Evolutionary conservation across 2,113 vertebrate genomes (phyloP), one percentile per base, ranked within the genome.

Genomic region (Penelope pileata): DNA sequence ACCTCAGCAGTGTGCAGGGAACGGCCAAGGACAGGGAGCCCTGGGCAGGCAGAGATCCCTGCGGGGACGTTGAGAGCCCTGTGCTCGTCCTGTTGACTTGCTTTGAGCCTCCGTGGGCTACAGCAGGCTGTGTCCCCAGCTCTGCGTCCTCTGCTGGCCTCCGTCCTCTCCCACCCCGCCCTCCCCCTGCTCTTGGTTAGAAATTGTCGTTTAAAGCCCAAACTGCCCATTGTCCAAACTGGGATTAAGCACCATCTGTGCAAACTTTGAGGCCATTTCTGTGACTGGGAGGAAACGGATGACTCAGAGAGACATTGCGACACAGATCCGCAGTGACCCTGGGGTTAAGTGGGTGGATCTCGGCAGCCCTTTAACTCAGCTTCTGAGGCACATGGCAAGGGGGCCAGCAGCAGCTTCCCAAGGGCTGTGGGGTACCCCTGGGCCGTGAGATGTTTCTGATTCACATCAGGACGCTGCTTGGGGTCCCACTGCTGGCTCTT

Each of bases 171-270:
- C 54, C 42, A 29, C 19, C 48, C 58, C 68, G 90, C 66, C 50
- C 36, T 51, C 51, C 51, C n/a, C 22, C 43, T 62, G 81, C 89
- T 91, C 82, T 75, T 32, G 2, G 72, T 84, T 38, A 54, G 54
- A 32, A 85, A 54, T 58, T 73, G 50, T 47, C 60, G 1, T 80
- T 79, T 79, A 58, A 76, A 87, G 93, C 50, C 80, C 85, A 64
- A 30, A 90, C 64, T 6, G 4, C 64, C 79, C 86, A 47, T 93
- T 96, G 91, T 96, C 91, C 94, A 95, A 91, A 47, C 0, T 3
- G 34, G 75, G 94, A 96, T 97, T 96, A 97, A 86, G 47, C 91
- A 93, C 95, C 95, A 97, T 96, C 94, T 97, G 95, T 96, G 89
- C 93, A 96, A 96, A 96, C 94, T 96, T 88, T 72, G 87, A 97